A percentile compares a stretch with the other conserved stretches of the same genome.
Evolutionary conservation across 2,113 vertebrate genomes (phyloP).

Genomic region (Donacobius atricapilla): DNA sequence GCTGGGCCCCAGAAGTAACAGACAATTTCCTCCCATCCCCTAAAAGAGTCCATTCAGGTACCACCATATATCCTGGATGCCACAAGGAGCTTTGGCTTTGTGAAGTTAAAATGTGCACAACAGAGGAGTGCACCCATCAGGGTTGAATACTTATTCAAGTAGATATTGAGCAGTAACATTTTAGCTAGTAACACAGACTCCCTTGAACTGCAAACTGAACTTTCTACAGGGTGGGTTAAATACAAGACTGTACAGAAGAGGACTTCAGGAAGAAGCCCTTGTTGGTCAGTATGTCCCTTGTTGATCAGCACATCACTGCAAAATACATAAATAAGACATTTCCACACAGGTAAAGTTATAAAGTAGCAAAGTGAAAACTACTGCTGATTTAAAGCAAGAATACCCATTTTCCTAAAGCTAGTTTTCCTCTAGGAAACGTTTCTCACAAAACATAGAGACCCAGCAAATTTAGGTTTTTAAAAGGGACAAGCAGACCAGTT

Average conservation of each 20-base stretch:
- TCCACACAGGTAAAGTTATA: not conserved
- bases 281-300: not conserved
- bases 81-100: not conserved
- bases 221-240: not conserved
- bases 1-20: not conserved
- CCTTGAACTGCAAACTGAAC: not conserved
- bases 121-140: not conserved
- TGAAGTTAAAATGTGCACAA: not conserved
- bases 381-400: not conserved
- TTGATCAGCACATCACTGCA: not conserved
- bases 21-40: not conserved
- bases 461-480: not conserved
- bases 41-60: not conserved
- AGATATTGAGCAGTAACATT: not conserved
- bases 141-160: not conserved
- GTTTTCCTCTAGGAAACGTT: not conserved
- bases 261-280: not conserved
- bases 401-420: not conserved
- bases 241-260: not conserved
- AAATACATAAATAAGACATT: not conserved
- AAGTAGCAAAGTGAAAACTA: not conserved
- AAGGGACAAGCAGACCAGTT: not conserved
- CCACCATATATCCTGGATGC: not conserved
- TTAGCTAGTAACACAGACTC: not conserved
- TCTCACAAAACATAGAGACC: not conserved